Evolutionary conservation across 2,113 vertebrate genomes (phyloP).

Genomic region (Lutjanus erythropterus): DNA sequence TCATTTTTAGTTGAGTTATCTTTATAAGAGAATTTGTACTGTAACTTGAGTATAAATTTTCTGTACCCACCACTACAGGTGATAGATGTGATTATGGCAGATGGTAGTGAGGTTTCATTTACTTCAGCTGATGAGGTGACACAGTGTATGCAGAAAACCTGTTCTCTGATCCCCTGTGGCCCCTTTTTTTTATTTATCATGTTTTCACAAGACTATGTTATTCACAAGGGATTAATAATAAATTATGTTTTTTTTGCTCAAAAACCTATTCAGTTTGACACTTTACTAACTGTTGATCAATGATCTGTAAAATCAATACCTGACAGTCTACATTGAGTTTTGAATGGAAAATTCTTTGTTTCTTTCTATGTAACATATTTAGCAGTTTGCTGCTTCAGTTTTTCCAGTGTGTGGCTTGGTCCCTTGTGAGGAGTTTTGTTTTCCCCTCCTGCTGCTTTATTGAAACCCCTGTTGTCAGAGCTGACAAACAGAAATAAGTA

Average conservation of each 20-base stretch:
- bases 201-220: constrained; percentile 45
- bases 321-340: neutral
- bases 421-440: constrained; percentile 62
- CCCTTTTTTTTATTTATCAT: constrained; percentile 47
- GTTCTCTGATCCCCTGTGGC: constrained; percentile 56
- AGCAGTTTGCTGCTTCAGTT: neutral
- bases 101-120: constrained; percentile 61
- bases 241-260: neutral
- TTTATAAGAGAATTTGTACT: no score
- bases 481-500: constrained; percentile 79
- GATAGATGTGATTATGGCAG: constrained; percentile 33
- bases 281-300: neutral
- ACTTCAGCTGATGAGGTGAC: constrained; percentile 56
- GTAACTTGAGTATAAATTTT: no score
- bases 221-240: constrained; percentile 18
- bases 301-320: neutral
- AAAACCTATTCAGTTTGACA: neutral
- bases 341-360: neutral
- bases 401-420: constrained; percentile 12
- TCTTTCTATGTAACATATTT: neutral
- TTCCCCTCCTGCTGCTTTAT: constrained; percentile 70
- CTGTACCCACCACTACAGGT: no score
- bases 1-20: no score
- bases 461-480: constrained; percentile 71
- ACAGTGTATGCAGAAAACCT: constrained; percentile 64